phyloP scores from a whole-genome alignment of 1,140 invertebrate species.

The Prorops nasuta region DNA sequence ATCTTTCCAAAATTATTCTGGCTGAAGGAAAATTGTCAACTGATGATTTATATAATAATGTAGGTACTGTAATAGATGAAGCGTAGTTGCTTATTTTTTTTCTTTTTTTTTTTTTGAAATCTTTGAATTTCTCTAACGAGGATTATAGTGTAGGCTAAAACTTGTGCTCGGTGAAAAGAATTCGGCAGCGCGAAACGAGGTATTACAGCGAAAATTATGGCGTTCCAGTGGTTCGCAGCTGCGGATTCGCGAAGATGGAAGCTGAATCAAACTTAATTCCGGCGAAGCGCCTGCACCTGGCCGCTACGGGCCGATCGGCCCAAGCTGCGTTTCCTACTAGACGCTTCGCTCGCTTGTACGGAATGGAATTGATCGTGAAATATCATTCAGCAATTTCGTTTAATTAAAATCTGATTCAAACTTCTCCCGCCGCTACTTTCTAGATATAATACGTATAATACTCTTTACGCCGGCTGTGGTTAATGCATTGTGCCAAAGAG shows the following conservation, averaged over 20 bases:
- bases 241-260: conserved; percentile 19
- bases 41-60: no score
- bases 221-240: conserved; percentile 10
- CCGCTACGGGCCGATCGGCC: conserved; percentile 3
- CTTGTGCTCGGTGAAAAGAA: no score
- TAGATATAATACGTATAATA: conserved; percentile 10
- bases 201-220: conserved; percentile 23
- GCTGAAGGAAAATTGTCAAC: no score
- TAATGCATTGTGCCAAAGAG: conserved; percentile 53
- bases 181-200: conserved; percentile 19
- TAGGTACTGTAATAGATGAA: no score
- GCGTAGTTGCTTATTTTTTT: no score
- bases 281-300: conserved; percentile 23
- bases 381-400: conserved; percentile 54
- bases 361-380: conserved; percentile 29
- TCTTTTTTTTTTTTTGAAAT: no score
- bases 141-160: no score
- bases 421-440: conserved; percentile 21
- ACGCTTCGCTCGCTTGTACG: no score
- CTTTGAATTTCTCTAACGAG: no score
- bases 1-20: no score
- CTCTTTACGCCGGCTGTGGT: conserved; percentile 46
- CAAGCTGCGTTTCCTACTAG: no score
- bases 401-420: conserved; percentile 58
- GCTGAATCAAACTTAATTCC: conserved; percentile 26